Evolutionary conservation across 2,888 invertebrate species (phyloP).

Genomic region (Synanthedon formicaeformis): DNA sequence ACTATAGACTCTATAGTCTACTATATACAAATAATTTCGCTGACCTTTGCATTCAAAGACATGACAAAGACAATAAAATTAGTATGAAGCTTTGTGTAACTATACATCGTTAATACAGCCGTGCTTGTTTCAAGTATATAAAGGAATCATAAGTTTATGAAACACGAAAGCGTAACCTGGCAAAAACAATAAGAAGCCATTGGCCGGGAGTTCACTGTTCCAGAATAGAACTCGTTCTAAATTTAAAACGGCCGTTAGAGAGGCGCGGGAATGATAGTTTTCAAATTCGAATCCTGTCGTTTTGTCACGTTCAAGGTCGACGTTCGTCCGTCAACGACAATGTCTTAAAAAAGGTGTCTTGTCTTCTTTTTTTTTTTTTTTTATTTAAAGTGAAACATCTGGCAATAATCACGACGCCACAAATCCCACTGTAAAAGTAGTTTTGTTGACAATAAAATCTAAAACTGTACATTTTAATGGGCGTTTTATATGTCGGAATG

Average conservation of each 20-base stretch:
- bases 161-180: slow-evolving; percentile 10
- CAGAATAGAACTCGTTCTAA: slow-evolving; percentile 64
- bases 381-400: slow-evolving; percentile 32
- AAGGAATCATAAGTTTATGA: not conserved
- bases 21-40: too few species aligned
- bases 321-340: slow-evolving; percentile 10
- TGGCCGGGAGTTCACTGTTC: slow-evolving; percentile 60
- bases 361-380: slow-evolving; percentile 10
- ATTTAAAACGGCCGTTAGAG: slow-evolving; percentile 60
- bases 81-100: too few species aligned
- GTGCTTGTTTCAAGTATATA: too few species aligned
- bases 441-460: slow-evolving; percentile 30
- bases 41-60: too few species aligned
- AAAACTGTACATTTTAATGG: slow-evolving; percentile 20
- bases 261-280: slow-evolving; percentile 54
- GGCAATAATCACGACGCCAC: slow-evolving; percentile 23
- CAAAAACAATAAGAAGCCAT: slow-evolving; percentile 58
- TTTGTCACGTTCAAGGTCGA: slow-evolving; percentile 66
- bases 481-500: slow-evolving; percentile 22
- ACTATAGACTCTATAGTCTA: too few species aligned
- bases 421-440: slow-evolving; percentile 18
- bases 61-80: too few species aligned
- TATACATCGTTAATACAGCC: too few species aligned
- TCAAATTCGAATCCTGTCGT: slow-evolving; percentile 52
- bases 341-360: too few species aligned